Percentiles rank a stretch among this genome's conserved stretches.
Conservation (phyloP, 2,888 invertebrate genomes). For the Cephus pygmeus region DNA sequence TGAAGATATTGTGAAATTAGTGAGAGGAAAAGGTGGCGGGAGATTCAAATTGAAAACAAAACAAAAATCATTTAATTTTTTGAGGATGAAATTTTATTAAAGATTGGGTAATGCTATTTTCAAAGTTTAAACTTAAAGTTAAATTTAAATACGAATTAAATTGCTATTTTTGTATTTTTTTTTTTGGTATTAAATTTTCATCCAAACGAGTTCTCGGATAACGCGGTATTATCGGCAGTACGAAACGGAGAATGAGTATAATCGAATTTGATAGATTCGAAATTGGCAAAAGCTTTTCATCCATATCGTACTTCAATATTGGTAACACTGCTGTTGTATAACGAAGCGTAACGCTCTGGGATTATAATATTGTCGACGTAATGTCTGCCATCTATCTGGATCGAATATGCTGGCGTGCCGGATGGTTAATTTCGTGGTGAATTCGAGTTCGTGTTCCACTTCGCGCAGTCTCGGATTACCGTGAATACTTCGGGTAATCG, state of each 20-base stretch:
- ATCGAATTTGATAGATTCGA: background rate
- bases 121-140: too few species aligned
- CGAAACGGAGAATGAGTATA: background rate
- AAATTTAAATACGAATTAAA: background rate
- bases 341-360: slow-evolving; percentile 20
- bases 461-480: background rate
- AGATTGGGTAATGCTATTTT: too few species aligned
- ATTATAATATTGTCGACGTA: slow-evolving; percentile 51
- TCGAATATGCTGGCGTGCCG: slow-evolving; percentile 19
- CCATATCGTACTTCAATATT: background rate
- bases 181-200: background rate
- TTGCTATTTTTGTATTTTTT: background rate
- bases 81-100: too few species aligned
- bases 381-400: slow-evolving; percentile 50
- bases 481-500: background rate
- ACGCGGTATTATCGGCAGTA: background rate
- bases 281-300: background rate
- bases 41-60: too few species aligned
- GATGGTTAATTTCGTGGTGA: slow-evolving; percentile 43
- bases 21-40: too few species aligned
- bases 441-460: slow-evolving; percentile 21
- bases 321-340: background rate
- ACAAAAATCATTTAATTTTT: too few species aligned
- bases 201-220: background rate
- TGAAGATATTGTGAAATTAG: too few species aligned